Base-by-base conservation (phyloP, 2,888 invertebrate genomes). In the Coelopa pilipes region DNA sequence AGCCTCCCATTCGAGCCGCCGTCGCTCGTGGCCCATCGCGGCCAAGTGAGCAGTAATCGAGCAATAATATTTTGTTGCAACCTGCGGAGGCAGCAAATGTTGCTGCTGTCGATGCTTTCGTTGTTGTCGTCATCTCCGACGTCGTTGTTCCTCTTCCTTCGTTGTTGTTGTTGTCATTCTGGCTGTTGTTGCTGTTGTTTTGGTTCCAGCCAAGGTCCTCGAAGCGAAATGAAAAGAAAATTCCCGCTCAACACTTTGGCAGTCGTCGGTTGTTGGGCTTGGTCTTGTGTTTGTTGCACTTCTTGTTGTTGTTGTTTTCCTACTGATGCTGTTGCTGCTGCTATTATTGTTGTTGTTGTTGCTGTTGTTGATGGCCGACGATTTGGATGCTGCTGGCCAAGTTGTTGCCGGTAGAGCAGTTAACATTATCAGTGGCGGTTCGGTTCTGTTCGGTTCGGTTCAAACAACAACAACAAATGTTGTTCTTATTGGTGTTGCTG, bases 41-140 rank as follows among this genome's bases (percentile, higher is more conserved):
- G 34, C 34, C 34, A 34, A 34, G 34, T 34, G 34, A 34, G 34
- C 34, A 34, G 34, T 34, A 34, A 34, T 34, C 34, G 34, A 34
- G 34, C 34, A 34, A 34, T 34, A 34, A 34, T 34, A 34, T 34
- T 34, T 34, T 34, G 34, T 34, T 34, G 34, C 34, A 34, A 34
- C 34, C 34, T 34, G 34, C 34, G n/a, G 34, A 34, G 34, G 34
- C 34, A 34, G 7, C 34, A 34, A 45, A 49, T 55, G 53, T 57
- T 71, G 60, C 19, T 72, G 59, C 53, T 72, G 66, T n/a, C 53
- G 62, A 19, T 53, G 70, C 9, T 68, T 47, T 76, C 66, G 60
- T 55, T 24, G 50, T 55, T 55, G 13, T 17, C n/a, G 70, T 15
- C 15, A 65, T 63, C 1, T 24, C 69, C 60, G 45, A 68, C 55